A percentile compares a stretch with the other conserved stretches of the same genome.
These are phyloP conservation scores for Polydrusus cervinus DNA, from an alignment of 2,888 invertebrate species.

Conservation along the genomic window DNA sequence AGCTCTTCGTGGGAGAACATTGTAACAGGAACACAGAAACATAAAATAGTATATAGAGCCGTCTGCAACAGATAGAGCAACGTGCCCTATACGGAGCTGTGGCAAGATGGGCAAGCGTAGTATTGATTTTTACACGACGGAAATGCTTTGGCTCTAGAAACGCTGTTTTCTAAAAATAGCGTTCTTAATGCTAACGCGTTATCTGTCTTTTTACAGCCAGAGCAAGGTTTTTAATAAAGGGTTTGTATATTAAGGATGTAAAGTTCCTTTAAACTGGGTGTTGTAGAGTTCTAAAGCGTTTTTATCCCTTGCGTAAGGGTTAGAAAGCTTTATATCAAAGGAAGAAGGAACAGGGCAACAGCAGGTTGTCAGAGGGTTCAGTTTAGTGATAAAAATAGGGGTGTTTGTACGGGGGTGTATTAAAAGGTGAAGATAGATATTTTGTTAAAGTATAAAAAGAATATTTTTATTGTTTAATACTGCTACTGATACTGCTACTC, in stretches of 20 bases:
- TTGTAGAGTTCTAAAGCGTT: background rate
- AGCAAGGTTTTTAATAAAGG: background rate
- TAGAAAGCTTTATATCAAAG: constrained; percentile 28
- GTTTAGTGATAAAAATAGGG: background rate
- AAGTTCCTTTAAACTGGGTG: background rate
- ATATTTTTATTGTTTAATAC: too few species aligned
- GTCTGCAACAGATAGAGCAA: background rate
- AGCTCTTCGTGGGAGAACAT: constrained; percentile 17
- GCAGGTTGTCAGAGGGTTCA: background rate
- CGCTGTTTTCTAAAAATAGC: background rate
- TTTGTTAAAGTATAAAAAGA: too few species aligned
- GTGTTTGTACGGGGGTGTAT: background rate
- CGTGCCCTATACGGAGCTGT: background rate
- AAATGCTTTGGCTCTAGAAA: background rate
- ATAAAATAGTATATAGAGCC: background rate
- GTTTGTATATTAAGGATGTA: background rate
- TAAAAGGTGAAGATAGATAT: too few species aligned
- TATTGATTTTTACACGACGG: background rate
- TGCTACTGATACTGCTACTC: too few species aligned
- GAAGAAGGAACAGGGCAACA: constrained; percentile 13
- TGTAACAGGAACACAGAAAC: constrained; percentile 1
- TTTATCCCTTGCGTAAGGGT: constrained; percentile 14
- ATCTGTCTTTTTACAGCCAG: background rate
- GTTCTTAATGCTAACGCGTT: background rate
- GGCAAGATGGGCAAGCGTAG: background rate